A percentile compares a stretch with the other conserved stretches of the same genome.
Conservation (phyloP, 2,113 vertebrate species). For the Megaceryle maxima region DNA sequence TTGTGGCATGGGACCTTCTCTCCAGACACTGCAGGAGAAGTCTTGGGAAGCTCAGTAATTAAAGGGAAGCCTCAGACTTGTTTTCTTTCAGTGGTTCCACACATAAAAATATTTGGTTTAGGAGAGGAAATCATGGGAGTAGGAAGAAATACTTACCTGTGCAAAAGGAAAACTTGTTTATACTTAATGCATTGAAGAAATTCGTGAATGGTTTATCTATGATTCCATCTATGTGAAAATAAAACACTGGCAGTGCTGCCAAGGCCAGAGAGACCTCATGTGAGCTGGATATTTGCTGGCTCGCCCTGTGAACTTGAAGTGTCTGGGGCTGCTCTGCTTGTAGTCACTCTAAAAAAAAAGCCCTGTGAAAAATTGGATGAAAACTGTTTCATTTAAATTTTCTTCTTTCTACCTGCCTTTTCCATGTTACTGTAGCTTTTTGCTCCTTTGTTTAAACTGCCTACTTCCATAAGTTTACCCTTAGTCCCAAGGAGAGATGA, state of each 20-base stretch:
- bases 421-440: background rate
- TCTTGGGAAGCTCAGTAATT: background rate
- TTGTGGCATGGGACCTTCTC: background rate
- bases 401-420: background rate
- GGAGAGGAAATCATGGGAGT: background rate
- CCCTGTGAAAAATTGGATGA: background rate
- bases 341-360: background rate
- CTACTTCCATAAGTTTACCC: background rate
- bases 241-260: background rate
- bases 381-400: background rate
- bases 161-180: conserved; percentile 32
- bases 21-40: background rate
- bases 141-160: conserved; percentile 2
- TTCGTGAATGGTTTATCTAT: background rate
- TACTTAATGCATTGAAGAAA: background rate
- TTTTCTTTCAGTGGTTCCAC: background rate
- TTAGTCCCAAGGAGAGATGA: background rate
- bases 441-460: background rate
- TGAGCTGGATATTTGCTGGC: background rate
- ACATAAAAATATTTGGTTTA: conserved; percentile 30
- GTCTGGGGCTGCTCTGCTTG: background rate
- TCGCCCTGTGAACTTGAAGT: background rate
- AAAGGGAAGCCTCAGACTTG: background rate
- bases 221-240: background rate
- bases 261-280: background rate